Evolutionary conservation across 2,888 invertebrate genomes (phyloP), one percentile per base, ranked within the genome.

Genomic region (Acholoe squamosa): DNA sequence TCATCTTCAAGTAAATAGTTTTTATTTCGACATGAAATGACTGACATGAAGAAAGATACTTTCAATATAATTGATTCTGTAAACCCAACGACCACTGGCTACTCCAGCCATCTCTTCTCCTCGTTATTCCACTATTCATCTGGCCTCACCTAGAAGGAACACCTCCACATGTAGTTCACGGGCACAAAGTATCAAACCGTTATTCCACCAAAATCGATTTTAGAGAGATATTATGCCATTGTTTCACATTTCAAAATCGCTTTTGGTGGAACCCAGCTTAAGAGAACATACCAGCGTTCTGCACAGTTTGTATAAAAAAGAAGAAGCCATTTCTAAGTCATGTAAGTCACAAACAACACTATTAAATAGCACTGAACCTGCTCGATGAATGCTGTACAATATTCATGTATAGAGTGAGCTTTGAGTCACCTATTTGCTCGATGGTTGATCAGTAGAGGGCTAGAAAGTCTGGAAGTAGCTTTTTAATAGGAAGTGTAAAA

Each of bases 11-110:
- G 76, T 76, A 76, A 76, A 76, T 76, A 76, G 76, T 25, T 76
- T 76, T 76, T 76, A 76, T 76, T 76, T 76, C 28, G 76, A 76
- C 76, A 76, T 76, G 31, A 76, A 76, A 31, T 76, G 76, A 76
- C 76, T 76, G 76, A 76, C 76, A 31, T 76, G 76, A 76, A 76
- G 76, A 76, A 61, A 76, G 76, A 43, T 43, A 7, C 3, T 76
- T 76, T 7, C 16, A 76, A 76, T 31, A 76, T 76, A 25, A 25
- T 31, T 31, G 31, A 76, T 76, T 76, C 76, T 76, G 28, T 76
- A 76, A 76, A 76, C 76, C 31, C 76, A 76, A n/a, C 76, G 31
- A 31, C 25, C 16, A 7, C 76, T 76, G 76, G 76, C 76, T 76
- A 76, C 76, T 7, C 76, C 25, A 76, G 61, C 61, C 61, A 61